Percentiles rank a stretch among this genome's conserved stretches.
phyloP scores from a whole-genome alignment of 1,140 invertebrate species.

The Drosophila serrata region DNA sequence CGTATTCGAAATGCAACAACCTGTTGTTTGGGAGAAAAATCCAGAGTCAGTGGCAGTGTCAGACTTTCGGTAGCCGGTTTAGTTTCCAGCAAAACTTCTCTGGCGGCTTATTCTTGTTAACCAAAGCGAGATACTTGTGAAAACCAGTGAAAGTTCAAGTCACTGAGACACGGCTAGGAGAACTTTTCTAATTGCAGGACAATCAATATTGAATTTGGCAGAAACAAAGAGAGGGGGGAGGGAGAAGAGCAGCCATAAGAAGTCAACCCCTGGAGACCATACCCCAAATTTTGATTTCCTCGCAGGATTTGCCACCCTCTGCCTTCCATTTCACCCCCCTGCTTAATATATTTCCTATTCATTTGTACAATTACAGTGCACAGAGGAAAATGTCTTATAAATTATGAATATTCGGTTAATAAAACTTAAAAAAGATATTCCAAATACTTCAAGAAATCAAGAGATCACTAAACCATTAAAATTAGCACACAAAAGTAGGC shows the following conservation, averaged over 20 bases:
- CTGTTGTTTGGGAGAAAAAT: constrained; percentile 71
- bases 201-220: constrained; percentile 51
- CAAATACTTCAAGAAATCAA: background rate
- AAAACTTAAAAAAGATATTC: background rate
- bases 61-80: constrained; percentile 22
- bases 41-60: constrained; percentile 43
- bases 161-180: constrained; percentile 5
- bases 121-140: constrained; percentile 17
- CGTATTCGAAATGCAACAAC: constrained; percentile 80
- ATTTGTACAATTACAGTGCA: constrained; percentile 32
- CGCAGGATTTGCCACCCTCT: constrained; percentile 7
- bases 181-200: constrained; percentile 61
- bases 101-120: constrained; percentile 20
- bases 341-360: constrained; percentile 16
- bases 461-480: background rate
- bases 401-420: background rate
- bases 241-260: constrained; percentile 3
- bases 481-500: background rate
- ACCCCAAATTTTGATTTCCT: no score
- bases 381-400: background rate
- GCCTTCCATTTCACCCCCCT: constrained; percentile 9
- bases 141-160: constrained; percentile 44
- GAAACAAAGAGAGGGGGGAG: background rate
- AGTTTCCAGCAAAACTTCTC: constrained; percentile 26
- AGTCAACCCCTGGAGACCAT: constrained; percentile 21